phyloP scores from a whole-genome alignment of 2,888 invertebrate species.

The Clunio marinus region DNA sequence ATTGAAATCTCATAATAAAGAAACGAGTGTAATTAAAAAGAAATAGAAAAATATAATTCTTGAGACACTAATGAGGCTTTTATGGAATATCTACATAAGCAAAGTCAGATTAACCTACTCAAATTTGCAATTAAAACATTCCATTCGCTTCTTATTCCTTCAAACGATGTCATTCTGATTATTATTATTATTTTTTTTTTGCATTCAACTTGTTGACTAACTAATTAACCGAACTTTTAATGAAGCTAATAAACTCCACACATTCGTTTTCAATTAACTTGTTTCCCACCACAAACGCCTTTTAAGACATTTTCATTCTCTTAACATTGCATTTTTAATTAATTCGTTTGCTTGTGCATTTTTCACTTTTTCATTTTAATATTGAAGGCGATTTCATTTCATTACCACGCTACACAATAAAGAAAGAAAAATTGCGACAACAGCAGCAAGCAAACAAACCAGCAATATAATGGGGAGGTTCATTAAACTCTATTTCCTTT shows the following conservation, averaged over 20 bases:
- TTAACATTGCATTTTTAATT: slow-evolving; percentile 37
- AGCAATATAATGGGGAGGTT: slow-evolving; percentile 9
- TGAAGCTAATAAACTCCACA: slow-evolving; percentile 19
- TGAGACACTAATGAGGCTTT: no score
- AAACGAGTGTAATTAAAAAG: no score
- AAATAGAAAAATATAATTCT: no score
- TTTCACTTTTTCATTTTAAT: slow-evolving; percentile 29
- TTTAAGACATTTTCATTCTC: slow-evolving; percentile 13
- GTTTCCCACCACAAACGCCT: slow-evolving; percentile 19
- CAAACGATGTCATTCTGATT: background rate
- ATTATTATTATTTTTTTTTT: background rate
- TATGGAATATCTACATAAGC: no score
- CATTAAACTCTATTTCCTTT: slow-evolving; percentile 38
- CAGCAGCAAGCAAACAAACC: background rate
- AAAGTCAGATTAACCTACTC: no score
- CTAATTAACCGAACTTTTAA: slow-evolving; percentile 16
- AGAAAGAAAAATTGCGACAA: slow-evolving; percentile 15
- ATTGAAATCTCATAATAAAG: no score
- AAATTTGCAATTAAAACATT: no score
- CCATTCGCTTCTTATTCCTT: no score
- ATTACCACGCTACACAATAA: slow-evolving; percentile 24
- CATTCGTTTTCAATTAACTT: slow-evolving; percentile 24
- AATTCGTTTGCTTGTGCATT: slow-evolving; percentile 27
- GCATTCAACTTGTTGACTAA: slow-evolving; percentile 11
- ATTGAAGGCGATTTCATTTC: slow-evolving; percentile 31